phyloP scores from a whole-genome alignment of 2,888 invertebrate genomes.

The Gryllus longicercus region DNA sequence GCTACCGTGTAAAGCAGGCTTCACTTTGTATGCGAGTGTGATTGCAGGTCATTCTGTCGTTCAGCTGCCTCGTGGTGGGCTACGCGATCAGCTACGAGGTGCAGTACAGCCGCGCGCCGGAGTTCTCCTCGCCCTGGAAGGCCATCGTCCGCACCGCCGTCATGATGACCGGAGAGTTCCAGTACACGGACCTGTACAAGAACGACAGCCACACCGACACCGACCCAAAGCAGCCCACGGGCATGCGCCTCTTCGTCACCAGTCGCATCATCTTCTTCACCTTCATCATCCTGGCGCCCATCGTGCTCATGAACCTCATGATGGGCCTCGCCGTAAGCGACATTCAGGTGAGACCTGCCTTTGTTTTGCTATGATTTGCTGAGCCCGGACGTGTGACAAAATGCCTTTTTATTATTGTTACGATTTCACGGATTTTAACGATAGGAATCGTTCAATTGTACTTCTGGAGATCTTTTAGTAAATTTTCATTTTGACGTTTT shows the following conservation, averaged over 20 bases:
- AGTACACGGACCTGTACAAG: constrained; percentile 49
- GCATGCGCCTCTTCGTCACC: constrained; percentile 41
- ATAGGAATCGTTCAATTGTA: no score
- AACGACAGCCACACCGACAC: constrained; percentile 34
- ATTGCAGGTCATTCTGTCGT: constrained; percentile 52
- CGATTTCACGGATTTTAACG: no score
- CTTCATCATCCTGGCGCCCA: constrained; percentile 53
- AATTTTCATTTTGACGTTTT: no score
- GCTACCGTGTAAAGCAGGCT: neutral
- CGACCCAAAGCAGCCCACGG: constrained; percentile 33
- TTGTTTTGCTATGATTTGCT: no score
- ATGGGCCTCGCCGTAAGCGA: constrained; percentile 57
- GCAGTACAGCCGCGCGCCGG: constrained; percentile 49
- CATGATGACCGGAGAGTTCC: constrained; percentile 59
- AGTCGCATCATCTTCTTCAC: constrained; percentile 51
- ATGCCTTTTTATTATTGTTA: no score
- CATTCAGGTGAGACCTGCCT: constrained; percentile 41
- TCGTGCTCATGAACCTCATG: constrained; percentile 57
- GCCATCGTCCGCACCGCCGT: constrained; percentile 53
- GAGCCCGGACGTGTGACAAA: no score
- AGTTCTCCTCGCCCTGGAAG: constrained; percentile 48
- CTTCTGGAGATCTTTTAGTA: no score
- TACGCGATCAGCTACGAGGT: constrained; percentile 56
- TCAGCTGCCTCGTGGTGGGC: constrained; percentile 54
- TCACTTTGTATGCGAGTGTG: constrained; percentile 29